Base-by-base conservation (phyloP, 2,888 invertebrate genomes). In the Anoplius nigerrimus region DNA sequence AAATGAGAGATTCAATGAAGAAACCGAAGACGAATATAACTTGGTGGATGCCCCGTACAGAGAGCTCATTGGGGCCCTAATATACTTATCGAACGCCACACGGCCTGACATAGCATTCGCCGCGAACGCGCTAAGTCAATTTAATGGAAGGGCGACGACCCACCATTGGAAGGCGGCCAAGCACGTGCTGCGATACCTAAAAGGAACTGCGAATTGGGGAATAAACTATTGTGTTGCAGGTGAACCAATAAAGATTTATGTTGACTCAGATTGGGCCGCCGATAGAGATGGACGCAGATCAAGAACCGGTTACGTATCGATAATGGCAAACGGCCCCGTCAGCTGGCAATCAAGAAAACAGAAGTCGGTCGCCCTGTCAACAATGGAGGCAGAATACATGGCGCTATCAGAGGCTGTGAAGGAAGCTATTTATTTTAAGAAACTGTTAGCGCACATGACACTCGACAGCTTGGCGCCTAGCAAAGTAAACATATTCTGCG, bases 51-150 rank as follows among this genome's bases (percentile, higher is more conserved):
- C 46, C 43, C 77, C 78, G 1, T 77, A 76, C 56, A 67, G 74
- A 51, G 75, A 78, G 63, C 53, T 78, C 21, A 16, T 77, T 0
- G 78, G 79, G 0, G 63, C 71, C 0, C 43, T 79, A 15, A 76
- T 79, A 34, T 77, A 78, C 42, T 57, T 81, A 42, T 63, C 76
- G 0, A 73, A 71, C 16, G 67, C 67, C 0, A 76, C 72, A 3
- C 62, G 69, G 0, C 77, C 75, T 0, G 76, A 79, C 43, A 72
- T 78, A 46, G 68, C 73, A 0, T 72, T 71, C 34, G 74, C 77
- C 0, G 74, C 70, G 1, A 73, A 54, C 16, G 58, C 48, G 6
- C 56, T 78, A 16, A 76, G 75, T 53, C 42, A 69, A 15, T 81
- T 76, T 52, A 63, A 69, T 62, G 13, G 56, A 8, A 21, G 68